Percentiles rank a stretch among this genome's conserved stretches.
Conservation (phyloP, 1,140 invertebrate species). For the Aplysia californica region DNA sequence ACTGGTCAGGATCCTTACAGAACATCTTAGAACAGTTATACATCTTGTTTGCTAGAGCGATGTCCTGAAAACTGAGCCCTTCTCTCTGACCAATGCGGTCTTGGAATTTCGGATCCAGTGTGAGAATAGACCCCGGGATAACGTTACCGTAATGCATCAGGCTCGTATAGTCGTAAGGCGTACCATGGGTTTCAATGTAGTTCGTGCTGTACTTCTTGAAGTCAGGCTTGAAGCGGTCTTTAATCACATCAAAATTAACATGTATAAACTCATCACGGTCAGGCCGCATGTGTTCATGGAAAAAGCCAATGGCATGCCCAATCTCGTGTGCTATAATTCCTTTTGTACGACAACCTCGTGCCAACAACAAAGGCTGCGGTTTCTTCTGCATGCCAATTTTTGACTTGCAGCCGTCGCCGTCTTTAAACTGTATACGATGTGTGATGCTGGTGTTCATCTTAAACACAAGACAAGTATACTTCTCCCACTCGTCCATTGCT, state of each 20-base stretch:
- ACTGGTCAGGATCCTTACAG: background rate
- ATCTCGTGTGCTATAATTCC: slow-evolving; percentile 66
- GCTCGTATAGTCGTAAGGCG: slow-evolving; percentile 71
- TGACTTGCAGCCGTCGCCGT: slow-evolving; percentile 41
- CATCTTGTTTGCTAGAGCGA: slow-evolving; percentile 52
- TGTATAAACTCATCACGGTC: slow-evolving; percentile 76
- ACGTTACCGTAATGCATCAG: slow-evolving; percentile 65
- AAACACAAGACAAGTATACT: slow-evolving; percentile 48
- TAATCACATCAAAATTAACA: slow-evolving; percentile 76
- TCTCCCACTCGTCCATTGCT: slow-evolving; percentile 45
- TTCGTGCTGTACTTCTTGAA: slow-evolving; percentile 67
- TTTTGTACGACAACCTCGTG: slow-evolving; percentile 22
- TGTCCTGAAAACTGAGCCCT: slow-evolving; percentile 51
- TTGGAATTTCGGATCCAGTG: slow-evolving; percentile 40
- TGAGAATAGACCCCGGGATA: slow-evolving; percentile 36
- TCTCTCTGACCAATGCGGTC: slow-evolving; percentile 41
- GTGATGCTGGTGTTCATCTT: slow-evolving; percentile 6
- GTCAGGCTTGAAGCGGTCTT: slow-evolving; percentile 65
- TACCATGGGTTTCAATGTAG: slow-evolving; percentile 65
- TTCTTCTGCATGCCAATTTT: slow-evolving; percentile 3
- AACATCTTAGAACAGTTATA: slow-evolving; percentile 40
- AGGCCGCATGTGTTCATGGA: slow-evolving; percentile 76
- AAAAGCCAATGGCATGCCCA: slow-evolving; percentile 69
- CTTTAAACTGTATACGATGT: slow-evolving; percentile 32
- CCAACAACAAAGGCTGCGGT: slow-evolving; percentile 1